phyloP scores from a whole-genome alignment of 2,888 invertebrate species.

The Melinaea menophilus region DNA sequence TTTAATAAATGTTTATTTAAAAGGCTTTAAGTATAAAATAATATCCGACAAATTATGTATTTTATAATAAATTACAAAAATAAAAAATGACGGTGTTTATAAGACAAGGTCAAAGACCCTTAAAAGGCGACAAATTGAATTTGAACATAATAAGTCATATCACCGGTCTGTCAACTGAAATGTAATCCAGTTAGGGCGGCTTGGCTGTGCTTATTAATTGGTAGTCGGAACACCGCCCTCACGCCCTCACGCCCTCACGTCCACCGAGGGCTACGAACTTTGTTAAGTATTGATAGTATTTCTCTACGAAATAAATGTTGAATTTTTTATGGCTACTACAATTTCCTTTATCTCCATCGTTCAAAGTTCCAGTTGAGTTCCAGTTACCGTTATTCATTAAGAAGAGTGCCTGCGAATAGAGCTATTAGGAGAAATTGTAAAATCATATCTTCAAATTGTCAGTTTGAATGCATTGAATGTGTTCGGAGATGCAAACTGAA shows the following conservation, averaged over 20 bases:
- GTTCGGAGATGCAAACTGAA: background rate
- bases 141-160: slow-evolving; percentile 20
- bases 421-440: background rate
- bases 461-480: slow-evolving; percentile 1
- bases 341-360: no score
- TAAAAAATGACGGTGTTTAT: slow-evolving; percentile 4
- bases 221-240: slow-evolving; percentile 10
- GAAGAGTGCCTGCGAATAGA: background rate
- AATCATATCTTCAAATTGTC: slow-evolving; percentile 3
- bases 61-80: background rate
- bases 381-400: background rate
- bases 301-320: no score
- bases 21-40: no score
- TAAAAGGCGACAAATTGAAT: slow-evolving; percentile 17
- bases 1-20: background rate
- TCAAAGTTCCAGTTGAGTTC: no score
- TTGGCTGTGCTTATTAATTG: slow-evolving; percentile 16
- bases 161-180: slow-evolving; percentile 17
- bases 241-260: background rate
- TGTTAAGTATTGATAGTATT: background rate
- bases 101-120: slow-evolving; percentile 15
- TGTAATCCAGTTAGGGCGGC: slow-evolving; percentile 17
- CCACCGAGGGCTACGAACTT: background rate
- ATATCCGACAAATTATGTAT: background rate
- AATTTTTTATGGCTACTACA: no score